Percentiles rank a stretch among this genome's conserved stretches.
phyloP scores from a whole-genome alignment of 2,797 vertebrate genomes.

The Galago senegalensis region DNA sequence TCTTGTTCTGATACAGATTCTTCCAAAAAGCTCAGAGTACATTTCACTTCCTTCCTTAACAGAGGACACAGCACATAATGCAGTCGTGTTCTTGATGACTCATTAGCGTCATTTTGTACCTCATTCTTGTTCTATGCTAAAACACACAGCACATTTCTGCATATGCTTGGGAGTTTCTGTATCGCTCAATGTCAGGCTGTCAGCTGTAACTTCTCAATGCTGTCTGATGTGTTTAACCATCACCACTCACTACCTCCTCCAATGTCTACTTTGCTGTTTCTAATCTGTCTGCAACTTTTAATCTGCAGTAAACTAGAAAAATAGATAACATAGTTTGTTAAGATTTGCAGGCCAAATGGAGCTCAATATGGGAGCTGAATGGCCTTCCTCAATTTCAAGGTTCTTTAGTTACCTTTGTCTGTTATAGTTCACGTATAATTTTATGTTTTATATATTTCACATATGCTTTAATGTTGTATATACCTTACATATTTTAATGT shows the following conservation, averaged over 20 bases:
- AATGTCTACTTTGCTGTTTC: background rate
- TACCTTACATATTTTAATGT: background rate
- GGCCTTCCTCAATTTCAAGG: background rate
- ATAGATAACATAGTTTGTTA: background rate
- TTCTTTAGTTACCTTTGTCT: background rate
- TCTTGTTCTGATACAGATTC: constrained; percentile 36
- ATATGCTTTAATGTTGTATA: background rate
- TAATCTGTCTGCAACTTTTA: constrained; percentile 2
- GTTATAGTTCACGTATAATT: background rate
- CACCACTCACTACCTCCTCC: background rate
- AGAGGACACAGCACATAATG: constrained; percentile 36
- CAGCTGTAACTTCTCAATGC: background rate
- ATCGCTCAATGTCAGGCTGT: constrained; percentile 3
- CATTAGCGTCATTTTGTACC: constrained; percentile 40
- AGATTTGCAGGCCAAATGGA: background rate
- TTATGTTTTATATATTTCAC: background rate
- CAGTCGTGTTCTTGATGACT: constrained; percentile 61
- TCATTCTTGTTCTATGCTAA: constrained; percentile 33
- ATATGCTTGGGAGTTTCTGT: constrained; percentile 6
- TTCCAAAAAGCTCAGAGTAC: background rate
- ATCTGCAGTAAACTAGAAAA: background rate
- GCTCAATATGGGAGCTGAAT: background rate
- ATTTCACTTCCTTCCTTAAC: constrained; percentile 47
- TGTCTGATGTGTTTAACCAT: background rate
- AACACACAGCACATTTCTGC: constrained; percentile 33